A percentile compares a stretch with the other conserved stretches of the same genome.
Evolutionary conservation across 2,888 invertebrate species (phyloP).

Genomic region (Polietes domitor): DNA sequence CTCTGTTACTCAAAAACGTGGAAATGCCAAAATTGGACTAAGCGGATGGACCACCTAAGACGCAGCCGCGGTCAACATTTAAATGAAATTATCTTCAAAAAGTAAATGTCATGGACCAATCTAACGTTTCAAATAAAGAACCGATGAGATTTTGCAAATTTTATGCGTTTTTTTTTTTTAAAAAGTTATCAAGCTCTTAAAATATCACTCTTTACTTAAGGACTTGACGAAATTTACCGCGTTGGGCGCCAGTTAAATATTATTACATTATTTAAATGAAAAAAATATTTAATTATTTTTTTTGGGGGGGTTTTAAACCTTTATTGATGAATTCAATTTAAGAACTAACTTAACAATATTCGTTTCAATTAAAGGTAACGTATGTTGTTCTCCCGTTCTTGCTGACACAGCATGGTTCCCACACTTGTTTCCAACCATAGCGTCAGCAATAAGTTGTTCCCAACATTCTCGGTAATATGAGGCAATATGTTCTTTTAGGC

Average conservation of each 20-base stretch:
- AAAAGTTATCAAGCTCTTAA: too few relatives aligned
- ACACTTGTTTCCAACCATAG: neutral
- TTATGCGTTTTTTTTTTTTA: too few relatives aligned
- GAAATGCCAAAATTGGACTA: too few relatives aligned
- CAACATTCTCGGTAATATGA: neutral
- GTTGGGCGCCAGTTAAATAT: slow-evolving; percentile 4
- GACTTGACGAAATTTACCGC: slow-evolving; percentile 6
- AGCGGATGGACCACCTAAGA: too few relatives aligned
- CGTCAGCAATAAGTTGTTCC: neutral
- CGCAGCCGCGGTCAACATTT: too few relatives aligned
- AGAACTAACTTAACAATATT: neutral
- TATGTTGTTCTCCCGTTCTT: neutral
- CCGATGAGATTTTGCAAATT: too few relatives aligned
- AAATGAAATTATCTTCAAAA: too few relatives aligned
- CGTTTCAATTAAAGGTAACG: neutral
- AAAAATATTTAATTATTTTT: neutral
- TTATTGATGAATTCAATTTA: neutral
- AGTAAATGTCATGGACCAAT: too few relatives aligned
- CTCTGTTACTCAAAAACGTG: too few relatives aligned
- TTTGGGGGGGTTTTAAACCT: neutral
- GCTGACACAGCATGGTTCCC: neutral
- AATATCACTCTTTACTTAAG: too few relatives aligned
- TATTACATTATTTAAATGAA: neutral
- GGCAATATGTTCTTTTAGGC: neutral
- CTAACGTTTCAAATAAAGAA: too few relatives aligned